phyloP scores from a whole-genome alignment of 1,140 invertebrate genomes.

The Eupristina koningsbergeri region DNA sequence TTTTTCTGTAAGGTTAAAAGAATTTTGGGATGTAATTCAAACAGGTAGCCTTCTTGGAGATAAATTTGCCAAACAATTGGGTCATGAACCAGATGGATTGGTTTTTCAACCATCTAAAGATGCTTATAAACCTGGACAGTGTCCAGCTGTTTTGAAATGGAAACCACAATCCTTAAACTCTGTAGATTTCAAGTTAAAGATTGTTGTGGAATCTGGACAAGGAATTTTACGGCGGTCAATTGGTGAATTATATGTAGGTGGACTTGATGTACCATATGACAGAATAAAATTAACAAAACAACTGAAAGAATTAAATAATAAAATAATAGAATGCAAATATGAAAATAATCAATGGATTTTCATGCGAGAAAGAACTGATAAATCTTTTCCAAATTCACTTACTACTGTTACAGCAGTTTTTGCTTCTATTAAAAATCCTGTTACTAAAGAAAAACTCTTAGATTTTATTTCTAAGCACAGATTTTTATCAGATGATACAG shows the following conservation, averaged over 20 bases:
- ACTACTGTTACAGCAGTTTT: constrained; percentile 84
- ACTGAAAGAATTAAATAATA: constrained; percentile 87
- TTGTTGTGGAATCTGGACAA: constrained; percentile 80
- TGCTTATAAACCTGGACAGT: constrained; percentile 88
- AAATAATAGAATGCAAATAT: constrained; percentile 95
- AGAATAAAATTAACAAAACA: constrained; percentile 85
- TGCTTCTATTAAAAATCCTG: constrained; percentile 82
- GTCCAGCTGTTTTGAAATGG: constrained; percentile 95
- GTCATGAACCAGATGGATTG: constrained; percentile 97
- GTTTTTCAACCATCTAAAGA: constrained; percentile 96
- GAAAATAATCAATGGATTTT: constrained; percentile 89
- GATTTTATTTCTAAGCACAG: constrained; percentile 80
- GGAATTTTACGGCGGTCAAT: constrained; percentile 85
- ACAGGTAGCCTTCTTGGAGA: constrained; percentile 83
- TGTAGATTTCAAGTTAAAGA: constrained; percentile 94
- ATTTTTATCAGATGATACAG: constrained; percentile 75
- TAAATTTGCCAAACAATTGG: constrained; percentile 88
- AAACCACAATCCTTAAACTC: constrained; percentile 95
- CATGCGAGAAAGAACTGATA: constrained; percentile 97
- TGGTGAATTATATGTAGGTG: constrained; percentile 87
- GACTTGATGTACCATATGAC: constrained; percentile 78
- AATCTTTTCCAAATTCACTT: constrained; percentile 94
- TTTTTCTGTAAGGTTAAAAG: constrained; percentile 89
- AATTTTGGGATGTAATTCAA: constrained; percentile 88
- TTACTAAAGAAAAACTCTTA: constrained; percentile 86